Conservation (phyloP, 2,888 invertebrate species). For the Eustalomyia histrio region DNA sequence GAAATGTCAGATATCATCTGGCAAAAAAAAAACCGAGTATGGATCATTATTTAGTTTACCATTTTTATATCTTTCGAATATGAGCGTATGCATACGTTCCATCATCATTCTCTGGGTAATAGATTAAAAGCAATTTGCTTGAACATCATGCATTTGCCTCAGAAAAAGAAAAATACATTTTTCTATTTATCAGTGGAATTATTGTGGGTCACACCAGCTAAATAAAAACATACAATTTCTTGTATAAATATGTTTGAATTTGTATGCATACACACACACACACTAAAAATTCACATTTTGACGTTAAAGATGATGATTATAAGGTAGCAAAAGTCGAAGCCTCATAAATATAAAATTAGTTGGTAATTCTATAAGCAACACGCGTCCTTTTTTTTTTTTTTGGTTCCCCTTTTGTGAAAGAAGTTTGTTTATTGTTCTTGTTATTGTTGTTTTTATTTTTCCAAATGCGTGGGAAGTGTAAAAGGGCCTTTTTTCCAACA, state of each 20-base stretch:
- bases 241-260: background rate
- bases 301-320: conserved; percentile 24
- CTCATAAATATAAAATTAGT: conserved; percentile 78
- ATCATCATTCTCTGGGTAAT: conserved; percentile 22
- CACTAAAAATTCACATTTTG: background rate
- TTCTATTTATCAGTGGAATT: conserved; percentile 25
- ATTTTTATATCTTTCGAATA: conserved; percentile 14
- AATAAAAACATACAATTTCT: conserved; percentile 16
- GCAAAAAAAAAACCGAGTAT: conserved; percentile 23
- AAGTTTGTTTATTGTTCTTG: conserved; percentile 33
- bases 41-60: conserved; percentile 38
- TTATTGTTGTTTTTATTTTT: conserved; percentile 27
- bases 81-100: conserved; percentile 44
- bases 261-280: conserved; percentile 4
- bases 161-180: background rate
- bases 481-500: conserved; percentile 37
- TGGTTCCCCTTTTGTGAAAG: conserved; percentile 43
- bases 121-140: conserved; percentile 63
- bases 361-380: conserved; percentile 79
- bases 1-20: conserved; percentile 65
- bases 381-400: conserved; percentile 70
- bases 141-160: conserved; percentile 22
- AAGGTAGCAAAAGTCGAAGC: conserved; percentile 70
- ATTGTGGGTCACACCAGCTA: conserved; percentile 43
- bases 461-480: conserved; percentile 51